phyloP scores from a whole-genome alignment of 2,113 vertebrate species.

The Emberiza fucata region DNA sequence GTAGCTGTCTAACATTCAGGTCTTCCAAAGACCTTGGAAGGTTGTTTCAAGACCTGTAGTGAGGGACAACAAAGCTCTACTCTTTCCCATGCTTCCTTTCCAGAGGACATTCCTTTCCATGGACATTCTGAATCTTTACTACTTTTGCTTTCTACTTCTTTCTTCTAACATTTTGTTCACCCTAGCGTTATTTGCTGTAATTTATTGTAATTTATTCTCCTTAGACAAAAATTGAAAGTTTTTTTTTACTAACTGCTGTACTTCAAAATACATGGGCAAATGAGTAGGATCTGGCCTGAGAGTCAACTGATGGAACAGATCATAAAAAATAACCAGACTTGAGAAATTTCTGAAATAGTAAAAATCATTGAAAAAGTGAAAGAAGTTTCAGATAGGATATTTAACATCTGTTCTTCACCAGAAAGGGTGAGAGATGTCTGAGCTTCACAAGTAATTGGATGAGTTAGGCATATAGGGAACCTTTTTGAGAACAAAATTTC shows the following conservation, averaged over 20 bases:
- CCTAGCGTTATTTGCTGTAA: neutral
- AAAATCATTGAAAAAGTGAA: neutral
- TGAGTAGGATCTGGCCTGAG: neutral
- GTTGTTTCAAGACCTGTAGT: neutral
- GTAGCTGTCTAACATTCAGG: neutral
- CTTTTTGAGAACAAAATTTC: neutral
- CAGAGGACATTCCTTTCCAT: neutral
- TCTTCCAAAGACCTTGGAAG: neutral
- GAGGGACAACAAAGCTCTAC: neutral
- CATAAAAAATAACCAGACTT: neutral
- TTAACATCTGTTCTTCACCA: neutral
- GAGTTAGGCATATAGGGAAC: no score
- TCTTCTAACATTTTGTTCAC: neutral
- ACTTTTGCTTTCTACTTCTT: neutral
- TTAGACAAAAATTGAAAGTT: neutral
- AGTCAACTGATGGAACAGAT: neutral
- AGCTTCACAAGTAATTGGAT: neutral
- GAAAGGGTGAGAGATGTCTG: neutral
- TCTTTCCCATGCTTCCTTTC: neutral
- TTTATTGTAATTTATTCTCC: neutral
- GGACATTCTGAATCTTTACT: neutral
- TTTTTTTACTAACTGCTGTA: neutral
- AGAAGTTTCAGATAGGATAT: neutral
- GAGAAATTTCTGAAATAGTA: neutral
- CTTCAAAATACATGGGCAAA: neutral